Evolutionary conservation across 2,797 vertebrate genomes (phyloP).

Genomic region (Etheostoma nigrum): DNA sequence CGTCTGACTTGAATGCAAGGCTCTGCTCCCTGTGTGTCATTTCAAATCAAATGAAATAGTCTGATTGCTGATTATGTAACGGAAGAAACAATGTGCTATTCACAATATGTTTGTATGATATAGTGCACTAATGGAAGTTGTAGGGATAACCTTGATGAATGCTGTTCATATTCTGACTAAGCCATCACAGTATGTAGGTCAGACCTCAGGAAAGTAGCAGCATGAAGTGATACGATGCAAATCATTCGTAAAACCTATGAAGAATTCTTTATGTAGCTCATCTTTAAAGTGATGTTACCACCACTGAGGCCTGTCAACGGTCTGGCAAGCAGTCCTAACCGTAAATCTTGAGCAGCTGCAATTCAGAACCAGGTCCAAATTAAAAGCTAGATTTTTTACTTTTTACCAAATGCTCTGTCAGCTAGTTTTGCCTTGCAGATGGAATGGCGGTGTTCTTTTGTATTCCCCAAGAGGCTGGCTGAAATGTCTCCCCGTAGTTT

Average conservation of each 20-base stretch:
- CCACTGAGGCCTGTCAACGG: slow-evolving; percentile 49
- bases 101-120: slow-evolving; percentile 41
- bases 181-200: slow-evolving; percentile 66
- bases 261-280: slow-evolving; percentile 50
- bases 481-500: slow-evolving; percentile 57
- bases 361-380: slow-evolving; percentile 45
- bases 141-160: slow-evolving; percentile 65
- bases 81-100: slow-evolving; percentile 42
- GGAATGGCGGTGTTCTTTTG: slow-evolving; percentile 44
- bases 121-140: slow-evolving; percentile 53
- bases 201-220: slow-evolving; percentile 51
- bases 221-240: slow-evolving; percentile 61
- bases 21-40: slow-evolving; percentile 46
- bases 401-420: slow-evolving; percentile 49
- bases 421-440: slow-evolving; percentile 41
- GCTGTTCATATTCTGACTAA: slow-evolving; percentile 55
- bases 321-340: slow-evolving; percentile 31
- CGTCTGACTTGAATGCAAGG: slow-evolving; percentile 29
- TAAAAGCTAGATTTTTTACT: slow-evolving; percentile 43
- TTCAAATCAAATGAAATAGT: slow-evolving; percentile 48
- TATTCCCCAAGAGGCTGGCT: slow-evolving; percentile 43
- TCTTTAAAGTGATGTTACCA: slow-evolving; percentile 50
- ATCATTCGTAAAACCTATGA: slow-evolving; percentile 58
- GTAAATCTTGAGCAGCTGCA: slow-evolving; percentile 45
- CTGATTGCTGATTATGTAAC: slow-evolving; percentile 62